Percentiles rank a stretch among this genome's conserved stretches.
These are phyloP conservation scores for Eidolon helvum DNA, from an alignment of 2,113 vertebrate genomes.

Conservation along the genomic window DNA sequence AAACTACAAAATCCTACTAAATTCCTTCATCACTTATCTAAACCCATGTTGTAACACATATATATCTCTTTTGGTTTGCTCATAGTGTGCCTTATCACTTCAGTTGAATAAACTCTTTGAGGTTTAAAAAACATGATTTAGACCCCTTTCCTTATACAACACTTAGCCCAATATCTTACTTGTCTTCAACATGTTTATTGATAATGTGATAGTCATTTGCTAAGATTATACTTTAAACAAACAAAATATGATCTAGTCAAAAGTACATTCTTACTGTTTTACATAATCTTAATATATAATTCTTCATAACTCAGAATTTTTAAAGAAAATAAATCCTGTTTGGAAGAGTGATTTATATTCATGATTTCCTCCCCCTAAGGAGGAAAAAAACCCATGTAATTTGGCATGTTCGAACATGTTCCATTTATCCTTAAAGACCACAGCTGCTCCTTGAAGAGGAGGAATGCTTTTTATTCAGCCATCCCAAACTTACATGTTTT, in stretches of 20 bases:
- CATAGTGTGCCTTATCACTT: background rate
- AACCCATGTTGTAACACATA: background rate
- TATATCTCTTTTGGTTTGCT: background rate
- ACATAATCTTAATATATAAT: constrained; percentile 30
- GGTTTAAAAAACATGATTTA: constrained; percentile 2
- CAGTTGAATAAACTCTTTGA: background rate
- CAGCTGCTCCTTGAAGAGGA: constrained; percentile 8
- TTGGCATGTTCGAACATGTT: constrained; percentile 31
- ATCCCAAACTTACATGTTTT: background rate
- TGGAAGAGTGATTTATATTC: constrained; percentile 51
- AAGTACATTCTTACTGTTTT: constrained; percentile 9
- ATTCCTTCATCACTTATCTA: background rate
- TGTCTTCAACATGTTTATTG: background rate
- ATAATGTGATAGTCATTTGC: background rate
- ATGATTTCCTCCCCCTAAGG: background rate
- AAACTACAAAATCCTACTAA: background rate
- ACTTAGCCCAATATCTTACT: background rate
- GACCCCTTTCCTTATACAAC: background rate
- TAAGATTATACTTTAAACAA: background rate
- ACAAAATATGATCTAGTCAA: constrained; percentile 29
- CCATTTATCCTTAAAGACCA: constrained; percentile 31
- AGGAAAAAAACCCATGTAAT: background rate
- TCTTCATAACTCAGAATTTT: constrained; percentile 47
- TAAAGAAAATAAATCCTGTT: constrained; percentile 49
- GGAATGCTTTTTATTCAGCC: background rate